Conservation (phyloP, 2,888 invertebrate genomes). For the Ornithoptera priamus region DNA sequence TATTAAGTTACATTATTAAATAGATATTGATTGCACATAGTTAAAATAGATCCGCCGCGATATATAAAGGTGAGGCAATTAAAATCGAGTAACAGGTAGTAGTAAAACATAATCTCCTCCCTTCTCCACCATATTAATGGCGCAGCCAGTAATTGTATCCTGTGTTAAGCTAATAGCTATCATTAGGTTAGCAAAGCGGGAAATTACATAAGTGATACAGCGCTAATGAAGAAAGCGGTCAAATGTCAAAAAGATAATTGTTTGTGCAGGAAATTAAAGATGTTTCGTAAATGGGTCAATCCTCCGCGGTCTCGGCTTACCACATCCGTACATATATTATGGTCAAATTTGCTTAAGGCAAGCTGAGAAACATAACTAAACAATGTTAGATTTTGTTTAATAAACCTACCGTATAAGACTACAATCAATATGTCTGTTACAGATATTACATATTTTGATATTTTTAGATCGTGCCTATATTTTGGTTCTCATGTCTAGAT, state of each 20-base stretch:
- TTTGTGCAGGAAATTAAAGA: constrained; percentile 75
- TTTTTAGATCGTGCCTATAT: background rate
- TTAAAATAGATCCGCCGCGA: too few species aligned
- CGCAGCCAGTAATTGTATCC: constrained; percentile 1
- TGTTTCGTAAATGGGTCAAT: constrained; percentile 73
- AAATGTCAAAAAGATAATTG: constrained; percentile 79
- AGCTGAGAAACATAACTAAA: background rate
- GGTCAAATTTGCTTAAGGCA: constrained; percentile 8
- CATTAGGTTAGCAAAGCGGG: constrained; percentile 39
- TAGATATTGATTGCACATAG: too few species aligned
- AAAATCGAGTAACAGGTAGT: background rate
- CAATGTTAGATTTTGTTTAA: background rate
- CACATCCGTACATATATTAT: constrained; percentile 26
- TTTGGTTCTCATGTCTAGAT: background rate
- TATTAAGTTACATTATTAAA: too few species aligned
- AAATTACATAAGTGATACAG: constrained; percentile 58
- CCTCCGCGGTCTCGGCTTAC: constrained; percentile 42
- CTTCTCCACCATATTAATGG: constrained; percentile 2
- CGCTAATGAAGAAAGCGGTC: constrained; percentile 75
- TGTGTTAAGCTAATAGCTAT: constrained; percentile 6
- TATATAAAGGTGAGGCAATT: too few species aligned
- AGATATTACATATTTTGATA: background rate
- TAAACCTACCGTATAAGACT: background rate
- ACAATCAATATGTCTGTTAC: background rate
- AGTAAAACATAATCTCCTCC: background rate